Base-by-base conservation (phyloP, 2,113 vertebrate genomes). In the Verasper variegatus region DNA sequence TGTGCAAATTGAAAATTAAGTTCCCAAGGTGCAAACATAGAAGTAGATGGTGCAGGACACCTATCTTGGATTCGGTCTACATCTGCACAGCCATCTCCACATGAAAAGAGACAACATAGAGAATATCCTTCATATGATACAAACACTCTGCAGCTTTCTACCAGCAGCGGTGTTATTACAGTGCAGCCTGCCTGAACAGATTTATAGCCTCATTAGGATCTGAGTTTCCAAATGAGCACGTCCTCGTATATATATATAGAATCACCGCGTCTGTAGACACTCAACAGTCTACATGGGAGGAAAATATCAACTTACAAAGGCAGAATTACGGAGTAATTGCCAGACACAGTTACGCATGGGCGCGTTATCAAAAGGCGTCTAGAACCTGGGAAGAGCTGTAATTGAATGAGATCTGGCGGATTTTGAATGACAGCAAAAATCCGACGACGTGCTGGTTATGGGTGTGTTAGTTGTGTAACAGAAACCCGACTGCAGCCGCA, bases 391-490 rank as follows among this genome's bases (percentile, higher is more conserved):
- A 49, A 35, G 47, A 15, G 65, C 65, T 72, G 13, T 37, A 49
- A 77, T 24, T 23, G 11, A 3, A 52, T 21, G 2, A 42, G 24
- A 64, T 64, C 59, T 51, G 24, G 4, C 52, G 37, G 68, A 66
- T 63, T 83, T 60, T 78, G 81, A 87, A 37, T 81, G 82, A 63
- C 68, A 67, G 74, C 42, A 0, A 24, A 14, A 49, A 31, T 56
- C 61, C 66, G 21, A 45, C 20, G 64, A 45, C 27, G 35, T 45
- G 21, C 56, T 17, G n/a, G 6, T 31, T 31, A 5, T 7, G 31
- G 31, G 11, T 27, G 45, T 61, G 37, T 23, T 27, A 57, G 40
- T 26, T 56, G 63, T 68, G 20, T 7, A 52, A 64, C 61, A 24
- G 62, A 26, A 42, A 47, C 37, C 35, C 23, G 64, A 68, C 5